phyloP scores from a whole-genome alignment of 2,113 vertebrate genomes.

The Pseudorectes ferrugineus region DNA sequence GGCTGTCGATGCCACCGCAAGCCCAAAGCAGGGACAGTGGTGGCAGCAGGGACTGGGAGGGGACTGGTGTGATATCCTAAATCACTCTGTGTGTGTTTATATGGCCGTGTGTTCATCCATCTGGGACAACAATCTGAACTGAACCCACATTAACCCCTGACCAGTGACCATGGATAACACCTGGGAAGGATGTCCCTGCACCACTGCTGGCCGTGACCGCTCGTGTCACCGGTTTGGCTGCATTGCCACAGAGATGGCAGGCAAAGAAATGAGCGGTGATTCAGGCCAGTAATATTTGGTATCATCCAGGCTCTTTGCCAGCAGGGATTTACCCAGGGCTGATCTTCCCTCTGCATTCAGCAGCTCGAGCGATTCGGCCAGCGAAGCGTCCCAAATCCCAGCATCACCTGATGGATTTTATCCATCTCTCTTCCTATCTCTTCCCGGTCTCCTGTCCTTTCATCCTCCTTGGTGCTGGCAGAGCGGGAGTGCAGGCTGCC shows the following conservation, averaged over 20 bases:
- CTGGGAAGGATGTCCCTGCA: background rate
- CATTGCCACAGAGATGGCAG: background rate
- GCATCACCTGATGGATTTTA: background rate
- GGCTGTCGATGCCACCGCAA: fast-evolving
- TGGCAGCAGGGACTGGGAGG: background rate
- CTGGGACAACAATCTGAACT: background rate
- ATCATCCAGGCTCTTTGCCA: background rate
- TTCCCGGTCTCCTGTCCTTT: background rate
- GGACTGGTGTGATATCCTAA: background rate
- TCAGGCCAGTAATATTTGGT: background rate
- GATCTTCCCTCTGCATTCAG: background rate
- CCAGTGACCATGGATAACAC: background rate
- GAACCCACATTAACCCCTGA: background rate
- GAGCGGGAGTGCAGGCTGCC: background rate
- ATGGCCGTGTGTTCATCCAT: background rate
- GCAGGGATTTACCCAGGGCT: background rate
- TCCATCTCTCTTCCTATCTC: background rate
- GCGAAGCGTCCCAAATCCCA: background rate
- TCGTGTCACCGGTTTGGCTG: fast-evolving
- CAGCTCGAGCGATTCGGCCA: fast-evolving
- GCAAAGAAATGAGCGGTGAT: background rate
- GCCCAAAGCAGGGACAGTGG: background rate
- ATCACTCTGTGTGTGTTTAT: background rate
- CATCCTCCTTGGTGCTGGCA: background rate
- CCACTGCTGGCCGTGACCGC: background rate